phyloP scores from a whole-genome alignment of 2,113 vertebrate species.

The Oncorhynchus masou region DNA sequence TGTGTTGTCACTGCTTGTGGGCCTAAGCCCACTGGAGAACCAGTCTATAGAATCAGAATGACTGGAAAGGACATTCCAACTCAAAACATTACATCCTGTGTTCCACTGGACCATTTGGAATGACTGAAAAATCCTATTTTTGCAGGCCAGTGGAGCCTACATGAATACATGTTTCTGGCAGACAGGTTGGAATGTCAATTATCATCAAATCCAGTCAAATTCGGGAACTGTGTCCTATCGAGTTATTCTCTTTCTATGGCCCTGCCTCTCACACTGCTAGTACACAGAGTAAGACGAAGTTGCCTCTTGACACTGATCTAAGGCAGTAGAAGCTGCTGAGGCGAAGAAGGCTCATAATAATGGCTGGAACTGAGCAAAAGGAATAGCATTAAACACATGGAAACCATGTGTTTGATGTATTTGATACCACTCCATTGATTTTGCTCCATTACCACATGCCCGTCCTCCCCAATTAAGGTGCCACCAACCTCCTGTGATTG shows the following conservation, averaged over 20 bases:
- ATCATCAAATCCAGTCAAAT: conserved; percentile 20
- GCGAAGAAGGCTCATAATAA: too few relatives aligned
- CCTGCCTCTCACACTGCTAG: conserved; percentile 62
- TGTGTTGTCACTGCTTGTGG: conserved; percentile 33
- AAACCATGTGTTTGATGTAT: too few relatives aligned
- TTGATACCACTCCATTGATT: too few relatives aligned
- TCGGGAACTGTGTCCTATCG: conserved; percentile 49
- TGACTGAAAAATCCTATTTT: conserved; percentile 17
- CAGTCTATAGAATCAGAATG: conserved; percentile 44
- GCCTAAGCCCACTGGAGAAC: conserved; percentile 39
- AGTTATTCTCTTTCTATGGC: conserved; percentile 50
- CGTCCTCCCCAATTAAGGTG: too few relatives aligned
- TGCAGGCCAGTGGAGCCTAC: too few relatives aligned
- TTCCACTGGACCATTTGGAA: conserved; percentile 26
- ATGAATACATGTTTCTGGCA: too few relatives aligned
- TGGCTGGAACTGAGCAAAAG: too few relatives aligned
- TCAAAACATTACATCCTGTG: conserved; percentile 26
- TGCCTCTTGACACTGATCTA: conserved; percentile 40
- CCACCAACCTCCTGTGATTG: too few relatives aligned
- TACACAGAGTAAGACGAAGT: conserved; percentile 52
- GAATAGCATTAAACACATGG: too few relatives aligned
- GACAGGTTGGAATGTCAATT: too few relatives aligned
- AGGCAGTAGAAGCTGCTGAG: not conserved
- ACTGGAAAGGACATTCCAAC: conserved; percentile 41
- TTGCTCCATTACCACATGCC: not conserved